A percentile compares a stretch with the other conserved stretches of the same genome.
These are phyloP conservation scores for Pteria penguin DNA, from an alignment of 2,888 invertebrate species.

Conservation along the genomic window DNA sequence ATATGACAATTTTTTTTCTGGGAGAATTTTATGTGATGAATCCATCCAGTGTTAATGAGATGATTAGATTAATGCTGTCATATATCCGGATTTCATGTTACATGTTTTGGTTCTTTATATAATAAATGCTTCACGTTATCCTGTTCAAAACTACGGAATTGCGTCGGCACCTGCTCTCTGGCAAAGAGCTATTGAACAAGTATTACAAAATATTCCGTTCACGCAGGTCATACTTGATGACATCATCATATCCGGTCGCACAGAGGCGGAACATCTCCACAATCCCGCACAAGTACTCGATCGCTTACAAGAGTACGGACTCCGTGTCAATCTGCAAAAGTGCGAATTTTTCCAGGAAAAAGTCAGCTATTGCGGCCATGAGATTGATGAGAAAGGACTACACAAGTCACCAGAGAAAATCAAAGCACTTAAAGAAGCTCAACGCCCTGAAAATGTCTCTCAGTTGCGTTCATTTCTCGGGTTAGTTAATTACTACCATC, in stretches of 20 bases:
- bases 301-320: neutral
- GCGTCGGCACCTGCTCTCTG: slow-evolving; percentile 23
- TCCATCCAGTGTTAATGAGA: no score
- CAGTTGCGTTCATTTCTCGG: slow-evolving; percentile 24
- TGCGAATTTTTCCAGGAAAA: no score
- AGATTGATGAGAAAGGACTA: slow-evolving; percentile 30
- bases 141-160: no score
- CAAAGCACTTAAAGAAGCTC: slow-evolving; percentile 24
- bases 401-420: slow-evolving; percentile 28
- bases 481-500: slow-evolving; percentile 19
- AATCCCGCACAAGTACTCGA: no score
- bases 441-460: slow-evolving; percentile 14
- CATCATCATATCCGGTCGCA: neutral
- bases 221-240: slow-evolving; percentile 11
- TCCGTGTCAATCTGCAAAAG: no score
- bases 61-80: no score
- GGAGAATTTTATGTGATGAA: no score
- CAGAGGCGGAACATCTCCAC: no score
- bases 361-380: slow-evolving; percentile 26
- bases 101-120: no score
- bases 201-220: slow-evolving; percentile 13
- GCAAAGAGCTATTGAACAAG: slow-evolving; percentile 54
- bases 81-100: no score
- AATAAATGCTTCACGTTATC: no score
- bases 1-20: no score